Percentiles rank a stretch among this genome's conserved stretches.
These are phyloP conservation scores for Sepiola atlantica DNA, from an alignment of 2,888 invertebrate species.

Conservation along the genomic window DNA sequence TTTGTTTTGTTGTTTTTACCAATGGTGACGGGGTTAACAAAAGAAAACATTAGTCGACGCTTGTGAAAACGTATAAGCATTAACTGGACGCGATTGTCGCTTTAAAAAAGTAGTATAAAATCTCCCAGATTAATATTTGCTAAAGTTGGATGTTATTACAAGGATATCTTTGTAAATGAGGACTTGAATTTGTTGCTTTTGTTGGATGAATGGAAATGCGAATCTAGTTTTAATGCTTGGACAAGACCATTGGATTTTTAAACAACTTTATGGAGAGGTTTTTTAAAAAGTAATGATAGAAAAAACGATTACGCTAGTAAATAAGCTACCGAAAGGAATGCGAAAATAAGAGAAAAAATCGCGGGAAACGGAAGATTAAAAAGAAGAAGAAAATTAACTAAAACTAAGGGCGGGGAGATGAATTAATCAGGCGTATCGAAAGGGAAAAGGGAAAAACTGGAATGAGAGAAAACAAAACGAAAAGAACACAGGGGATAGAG, in stretches of 20 bases:
- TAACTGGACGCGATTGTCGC: no score
- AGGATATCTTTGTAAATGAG: background rate
- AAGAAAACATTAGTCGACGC: background rate
- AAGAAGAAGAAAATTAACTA: background rate
- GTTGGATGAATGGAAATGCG: background rate
- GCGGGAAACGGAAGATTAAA: background rate
- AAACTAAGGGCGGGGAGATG: background rate
- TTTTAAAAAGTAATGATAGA: background rate
- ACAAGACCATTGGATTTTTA: background rate
- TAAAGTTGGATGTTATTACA: background rate
- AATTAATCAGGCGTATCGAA: background rate
- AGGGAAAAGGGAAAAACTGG: background rate
- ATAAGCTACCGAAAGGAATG: background rate
- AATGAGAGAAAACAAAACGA: background rate
- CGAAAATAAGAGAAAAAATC: background rate
- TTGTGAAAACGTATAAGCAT: background rate
- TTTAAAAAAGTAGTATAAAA: background rate
- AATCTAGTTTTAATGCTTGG: background rate
- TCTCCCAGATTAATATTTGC: background rate
- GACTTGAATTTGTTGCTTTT: background rate
- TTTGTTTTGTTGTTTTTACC: background rate
- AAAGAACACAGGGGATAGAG: background rate
- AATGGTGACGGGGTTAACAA: background rate
- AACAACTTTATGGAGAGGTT: background rate
- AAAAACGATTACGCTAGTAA: fast-evolving